Evolutionary conservation across 2,888 invertebrate species (phyloP), one percentile per base, ranked within the genome.

Genomic region (Odontocolon sp.): DNA sequence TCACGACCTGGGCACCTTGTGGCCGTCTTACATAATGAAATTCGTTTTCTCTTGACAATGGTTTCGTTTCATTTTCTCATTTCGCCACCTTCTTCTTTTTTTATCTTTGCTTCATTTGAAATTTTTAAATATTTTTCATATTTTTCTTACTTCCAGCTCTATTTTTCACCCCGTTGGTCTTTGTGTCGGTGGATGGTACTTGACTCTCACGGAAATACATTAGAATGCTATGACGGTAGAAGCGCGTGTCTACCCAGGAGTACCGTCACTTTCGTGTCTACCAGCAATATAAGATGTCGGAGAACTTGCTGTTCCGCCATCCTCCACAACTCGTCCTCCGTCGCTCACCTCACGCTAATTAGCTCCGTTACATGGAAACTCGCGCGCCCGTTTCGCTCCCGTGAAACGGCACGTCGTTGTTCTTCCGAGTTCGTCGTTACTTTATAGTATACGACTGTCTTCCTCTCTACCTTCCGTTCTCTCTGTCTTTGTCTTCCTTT

Each of bases 321-420:
- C 42, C 56, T 21, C 64, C 42, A 42, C 66, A 8, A 33, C 52
- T 42, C 67, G 36, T 38, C 33, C 16, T 71, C 54, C 59, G 38
- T 38, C 33, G 8, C 45, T 66, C 74, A 69, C 72, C 67, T 54
- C 72, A 69, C 74, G 74, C 80, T 80, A 80, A 80, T 80, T 80
- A 80, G 75, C 79, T 80, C 80, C 80, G 80, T 80, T 77, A 80
- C 79, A 79, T 73, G 79, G 67, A 80, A 80, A 76, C 77, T 75
- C 68, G 66, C 70, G 72, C 70, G 61, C 26, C 50, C 1, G 14
- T 40, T 52, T 38, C 14, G 14, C 45, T 36, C 45, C 72, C 63
- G 67, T 38, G 70, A 75, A 77, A 77, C 75, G 71, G 71, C 77
- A 72, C 64, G 68, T 77, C 69, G 33, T 45, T 28, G 28, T 11